Evolutionary conservation across 2,113 vertebrate species (phyloP).

Genomic region (Eretmochelys imbricata): DNA sequence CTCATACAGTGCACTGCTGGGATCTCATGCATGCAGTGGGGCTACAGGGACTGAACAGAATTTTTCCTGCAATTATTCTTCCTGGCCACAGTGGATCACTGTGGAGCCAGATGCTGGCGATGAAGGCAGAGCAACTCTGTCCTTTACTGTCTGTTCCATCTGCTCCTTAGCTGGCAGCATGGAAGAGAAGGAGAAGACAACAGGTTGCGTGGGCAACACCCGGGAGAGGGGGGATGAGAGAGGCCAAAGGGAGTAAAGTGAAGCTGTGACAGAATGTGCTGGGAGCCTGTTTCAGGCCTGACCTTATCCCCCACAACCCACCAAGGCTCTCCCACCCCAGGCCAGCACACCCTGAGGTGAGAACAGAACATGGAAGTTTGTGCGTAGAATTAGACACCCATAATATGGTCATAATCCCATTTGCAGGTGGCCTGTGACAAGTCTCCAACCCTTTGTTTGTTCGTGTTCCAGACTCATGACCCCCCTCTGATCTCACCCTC

Average conservation of each 20-base stretch:
- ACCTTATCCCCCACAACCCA: no score
- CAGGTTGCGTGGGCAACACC: no score
- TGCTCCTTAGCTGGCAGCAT: no score
- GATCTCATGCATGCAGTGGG: background rate
- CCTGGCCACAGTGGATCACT: background rate
- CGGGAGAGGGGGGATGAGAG: no score
- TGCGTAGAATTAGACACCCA: background rate
- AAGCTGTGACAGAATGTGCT: no score
- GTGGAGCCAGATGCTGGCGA: background rate
- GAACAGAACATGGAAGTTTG: background rate
- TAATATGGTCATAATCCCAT: background rate
- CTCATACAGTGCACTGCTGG: accelerated
- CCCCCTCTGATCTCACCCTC: background rate
- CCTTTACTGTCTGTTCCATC: no score
- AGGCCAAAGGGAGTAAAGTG: no score
- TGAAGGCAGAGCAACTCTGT: no score
- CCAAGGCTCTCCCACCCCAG: no score
- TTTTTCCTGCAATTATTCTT: background rate
- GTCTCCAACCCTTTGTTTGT: background rate
- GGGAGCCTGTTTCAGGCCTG: no score
- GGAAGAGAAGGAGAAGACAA: no score
- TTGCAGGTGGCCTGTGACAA: background rate
- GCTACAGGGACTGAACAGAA: background rate
- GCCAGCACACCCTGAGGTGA: background rate
- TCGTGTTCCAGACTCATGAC: slow-evolving; percentile 9